Conservation (phyloP, 2,797 vertebrate genomes). For the Brachymystax lenok region DNA sequence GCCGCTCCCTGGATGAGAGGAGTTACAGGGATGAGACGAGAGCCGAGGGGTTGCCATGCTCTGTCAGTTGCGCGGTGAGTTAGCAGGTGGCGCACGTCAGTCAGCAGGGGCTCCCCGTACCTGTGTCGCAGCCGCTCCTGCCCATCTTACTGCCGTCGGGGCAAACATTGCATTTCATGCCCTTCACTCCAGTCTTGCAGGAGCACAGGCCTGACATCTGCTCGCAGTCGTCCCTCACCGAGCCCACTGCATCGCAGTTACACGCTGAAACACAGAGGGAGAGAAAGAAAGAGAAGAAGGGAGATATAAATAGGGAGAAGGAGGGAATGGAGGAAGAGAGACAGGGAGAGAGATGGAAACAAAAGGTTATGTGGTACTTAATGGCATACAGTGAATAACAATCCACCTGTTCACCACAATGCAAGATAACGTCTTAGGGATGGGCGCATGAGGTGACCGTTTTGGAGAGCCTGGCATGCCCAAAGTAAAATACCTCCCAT, state of each 20-base stretch:
- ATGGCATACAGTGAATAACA: background rate
- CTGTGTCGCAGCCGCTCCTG: constrained; percentile 85
- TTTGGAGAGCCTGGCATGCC: too few relatives aligned
- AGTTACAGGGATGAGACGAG: background rate
- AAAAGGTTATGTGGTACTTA: background rate
- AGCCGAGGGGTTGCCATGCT: background rate
- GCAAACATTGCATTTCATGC: constrained; percentile 94
- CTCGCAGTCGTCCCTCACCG: constrained; percentile 94
- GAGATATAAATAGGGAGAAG: background rate
- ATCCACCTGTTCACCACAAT: background rate
- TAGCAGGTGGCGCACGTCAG: constrained; percentile 21
- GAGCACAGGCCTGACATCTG: constrained; percentile 98
- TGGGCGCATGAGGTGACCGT: too few relatives aligned
- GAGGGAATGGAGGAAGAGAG: constrained; percentile 12
- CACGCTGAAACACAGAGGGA: constrained; percentile 77
- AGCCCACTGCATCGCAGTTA: constrained; percentile 86
- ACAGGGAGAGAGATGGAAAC: too few relatives aligned
- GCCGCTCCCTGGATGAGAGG: background rate
- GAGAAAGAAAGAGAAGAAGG: background rate
- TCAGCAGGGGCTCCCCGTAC: constrained; percentile 63
- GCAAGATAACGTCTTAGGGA: too few relatives aligned
- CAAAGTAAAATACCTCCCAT: too few relatives aligned
- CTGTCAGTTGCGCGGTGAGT: constrained; percentile 20
- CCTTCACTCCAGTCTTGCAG: constrained; percentile 90
- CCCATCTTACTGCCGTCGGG: constrained; percentile 86